Evolutionary conservation across 1,140 invertebrate genomes (phyloP).

Genomic region (Venustaconcha ellipsiformis): DNA sequence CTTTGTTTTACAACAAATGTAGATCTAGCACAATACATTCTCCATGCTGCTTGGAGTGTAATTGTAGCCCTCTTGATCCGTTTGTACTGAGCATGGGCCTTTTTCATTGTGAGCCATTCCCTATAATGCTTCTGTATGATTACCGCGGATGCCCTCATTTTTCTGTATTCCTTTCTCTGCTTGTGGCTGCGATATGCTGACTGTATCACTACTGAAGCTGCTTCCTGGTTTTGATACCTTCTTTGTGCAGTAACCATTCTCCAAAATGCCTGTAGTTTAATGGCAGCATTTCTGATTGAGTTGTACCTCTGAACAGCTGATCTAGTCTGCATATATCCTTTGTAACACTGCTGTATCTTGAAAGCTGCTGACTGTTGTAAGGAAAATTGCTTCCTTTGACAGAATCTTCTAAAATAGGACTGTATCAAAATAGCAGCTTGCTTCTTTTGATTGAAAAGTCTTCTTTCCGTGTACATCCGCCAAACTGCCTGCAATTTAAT

Average conservation of each 20-base stretch:
- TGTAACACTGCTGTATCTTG: conserved; percentile 37
- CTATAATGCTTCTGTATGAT: conserved; percentile 38
- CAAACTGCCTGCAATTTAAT: conserved; percentile 37
- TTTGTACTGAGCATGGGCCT: neutral
- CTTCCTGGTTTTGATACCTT: conserved; percentile 15
- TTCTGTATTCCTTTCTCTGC: conserved; percentile 19
- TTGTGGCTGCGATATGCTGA: conserved; percentile 19
- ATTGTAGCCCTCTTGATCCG: conserved; percentile 13
- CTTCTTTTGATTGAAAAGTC: conserved; percentile 23
- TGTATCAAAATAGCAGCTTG: conserved; percentile 36
- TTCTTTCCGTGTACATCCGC: conserved; percentile 17
- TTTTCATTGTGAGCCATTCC: conserved; percentile 22
- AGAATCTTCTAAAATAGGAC: conserved; percentile 25
- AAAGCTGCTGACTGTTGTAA: conserved; percentile 26
- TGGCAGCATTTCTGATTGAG: neutral
- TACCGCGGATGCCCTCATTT: conserved; percentile 30
- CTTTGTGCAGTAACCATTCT: conserved; percentile 8
- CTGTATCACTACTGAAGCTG: conserved; percentile 41
- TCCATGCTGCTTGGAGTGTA: conserved; percentile 22
- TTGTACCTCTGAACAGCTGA: neutral
- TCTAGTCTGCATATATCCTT: conserved; percentile 11
- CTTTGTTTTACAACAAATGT: neutral
- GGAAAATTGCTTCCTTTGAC: conserved; percentile 9
- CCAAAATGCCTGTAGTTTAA: neutral
- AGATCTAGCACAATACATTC: conserved; percentile 7